Evolutionary conservation across 2,797 vertebrate genomes (phyloP), one percentile per base, ranked within the genome.

Genomic region (Diplodus puntazzo): DNA sequence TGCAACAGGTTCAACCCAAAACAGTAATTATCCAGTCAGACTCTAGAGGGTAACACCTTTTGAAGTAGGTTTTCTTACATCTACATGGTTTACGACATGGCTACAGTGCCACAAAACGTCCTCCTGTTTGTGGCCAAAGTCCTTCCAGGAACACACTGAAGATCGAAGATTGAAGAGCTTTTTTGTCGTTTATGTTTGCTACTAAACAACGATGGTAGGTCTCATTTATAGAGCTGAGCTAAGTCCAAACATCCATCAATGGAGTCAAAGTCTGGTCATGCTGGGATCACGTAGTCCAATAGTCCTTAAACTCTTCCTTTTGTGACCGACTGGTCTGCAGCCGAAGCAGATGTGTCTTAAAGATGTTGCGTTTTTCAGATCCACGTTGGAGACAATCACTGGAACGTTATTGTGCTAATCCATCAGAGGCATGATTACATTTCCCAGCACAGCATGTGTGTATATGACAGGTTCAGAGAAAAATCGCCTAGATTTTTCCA

Each of bases 341-440:
- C 23, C 50, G 58, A 73, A 60, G 39, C 48, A 65, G 52, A 23
- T 57, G 55, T 12, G 11, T 67, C 65, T 30, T 72, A 48, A n/a
- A 46, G 61, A 69, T 46, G 61, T 21, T 30, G 13, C 8, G 6
- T 52, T 62, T 59, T 65, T 70, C 11, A 83, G 34, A 80, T 70
- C 50, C 58, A 25, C n/a, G 54, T 68, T 57, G 21, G 61, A 70
- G 53, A 73, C 59, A 39, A 53, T 69, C 2, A 21, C 64, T 80
- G 71, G 48, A 79, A 77, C 62, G 54, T 79, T 49, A 25, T 64
- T 75, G 79, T 85, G 79, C 62, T 85, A 54, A 87, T 73, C 17
- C 71, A 70, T 81, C 59, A 20, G 64, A 17, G 43, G 81, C 49
- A n/a, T 39, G 20, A 71, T 10, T 57, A 18, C 45, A 64, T 68